Evolutionary conservation across 2,113 vertebrate genomes (phyloP), one percentile per base, ranked within the genome.

Genomic region (Platysternon megacephalum): DNA sequence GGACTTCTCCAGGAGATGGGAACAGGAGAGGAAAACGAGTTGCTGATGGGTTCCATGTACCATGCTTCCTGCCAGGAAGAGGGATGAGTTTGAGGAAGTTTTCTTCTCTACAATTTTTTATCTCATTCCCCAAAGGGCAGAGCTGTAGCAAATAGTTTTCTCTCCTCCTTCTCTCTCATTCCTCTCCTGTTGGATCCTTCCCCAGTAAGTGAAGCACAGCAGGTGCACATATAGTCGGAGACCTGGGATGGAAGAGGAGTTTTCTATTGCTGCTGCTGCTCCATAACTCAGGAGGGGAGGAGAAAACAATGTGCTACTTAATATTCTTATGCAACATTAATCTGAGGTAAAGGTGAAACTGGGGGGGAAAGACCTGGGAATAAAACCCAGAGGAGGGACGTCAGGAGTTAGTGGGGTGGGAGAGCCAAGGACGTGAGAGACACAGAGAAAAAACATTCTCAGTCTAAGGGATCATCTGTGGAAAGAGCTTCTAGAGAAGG

Each of bases 81-180:
- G 6, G 7, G 85, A 82, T 1, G 3, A 0, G 1, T 74, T 55
- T 39, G 14, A 17, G 80, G 86, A 82, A 82, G 19, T 0, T 29
- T 39, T 74, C 86, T 52, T 81, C 51, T 32, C 39, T 65, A 39
- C 29, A 65, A 56, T 1, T n/a, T 85, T 84, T 93, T 26, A 21
- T 39, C 42, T 74, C 2, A 28, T 4, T 39, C 32, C n/a, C 44
- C 49, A 24, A 11, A 91, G 88, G 29, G 72, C 24, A 46, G 46
- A 76, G 8, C 17, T 17, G 48, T 4, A 86, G 5, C 28, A 88
- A 14, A 88, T 93, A 85, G 4, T 0, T 74, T 0, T 3, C 21
- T 55, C 29, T 76, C 4, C 2, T 56, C 79, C n/a, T 85, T 61
- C 35, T 28, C 5, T 79, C 86, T 26, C 14, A 68, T 88, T 80